Base-by-base conservation (phyloP, 1,140 invertebrate species). In the Aphelenchoides besseyi region DNA sequence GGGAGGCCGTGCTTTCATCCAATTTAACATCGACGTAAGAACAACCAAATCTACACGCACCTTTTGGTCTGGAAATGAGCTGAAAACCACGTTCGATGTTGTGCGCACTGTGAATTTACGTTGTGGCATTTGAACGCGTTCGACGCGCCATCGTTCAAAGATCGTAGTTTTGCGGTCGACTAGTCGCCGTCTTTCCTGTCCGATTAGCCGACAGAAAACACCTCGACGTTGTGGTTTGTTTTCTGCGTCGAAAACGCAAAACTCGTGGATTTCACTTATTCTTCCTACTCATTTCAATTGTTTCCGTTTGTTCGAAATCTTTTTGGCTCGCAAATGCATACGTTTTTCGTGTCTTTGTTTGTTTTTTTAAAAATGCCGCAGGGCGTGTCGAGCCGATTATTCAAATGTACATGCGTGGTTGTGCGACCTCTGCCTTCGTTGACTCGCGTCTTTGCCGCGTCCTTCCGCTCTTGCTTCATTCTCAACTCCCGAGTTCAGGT, bases 91-190 rank as follows among this genome's bases (percentile, higher is more conserved):
- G 16, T 61, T 61, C 33, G 59, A 61, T n/a, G 59, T 61, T 61
- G n/a, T 61, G 59, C 30, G 59, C 59, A 61, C 2, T 28, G n/a
- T 61, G 59, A 36, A 61, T n/a, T 61, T n/a, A n/a, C n/a, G n/a
- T 61, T 26, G 48, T 52, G 16, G n/a, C 30, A 61, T 28, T 61
- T 26, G 59, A 61, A 23, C 41, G 41, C 41, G 41, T 48, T 23
- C 41, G 41, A 48, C 41, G 41, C 12, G 12, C 41, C 12, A 23
- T 23, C 12, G 41, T 48, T 48, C 41, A 48, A 48, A 48, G 41
- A 48, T 48, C 23, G 41, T 12, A 23, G 41, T 48, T 12, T 48
- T 48, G 41, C 41, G 41, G 41, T 48, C 41, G 41, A 23, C 41
- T 48, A n/a, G n/a, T n/a, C n/a, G n/a, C n/a, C n/a, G n/a, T n/a